Evolutionary conservation across 2,113 vertebrate genomes (phyloP), one percentile per base, ranked within the genome.

Genomic region (Toxotes jaculatrix): DNA sequence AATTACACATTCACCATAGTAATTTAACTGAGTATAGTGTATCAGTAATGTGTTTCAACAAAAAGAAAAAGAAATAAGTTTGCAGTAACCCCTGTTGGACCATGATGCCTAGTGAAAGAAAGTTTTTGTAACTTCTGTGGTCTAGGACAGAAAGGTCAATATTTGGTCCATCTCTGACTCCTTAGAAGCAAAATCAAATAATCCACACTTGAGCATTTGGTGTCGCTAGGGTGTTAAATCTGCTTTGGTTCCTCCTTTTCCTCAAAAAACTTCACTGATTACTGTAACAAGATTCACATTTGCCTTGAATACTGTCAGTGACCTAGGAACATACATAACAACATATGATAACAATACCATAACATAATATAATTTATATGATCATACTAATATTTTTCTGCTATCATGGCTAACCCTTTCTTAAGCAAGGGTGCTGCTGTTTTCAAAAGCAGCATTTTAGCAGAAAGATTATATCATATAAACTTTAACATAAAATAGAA

Each of bases 1-100:
- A 82, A 84, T 90, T 88, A 90, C 86, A 84, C 79, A 90, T 80
- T 78, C 60, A 82, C 70, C 78, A 80, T 12, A 43, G 31, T 19
- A 49, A 53, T 83, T 21, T n/a, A 34, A 70, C 14, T 27, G 17
- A 32, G 3, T 4, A 11, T 60, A 8, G 10, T n/a, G 8, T 70
- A 32, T 68, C 74, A 86, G 47, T 40, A 77, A 56, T 51, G n/a
- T 23, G 31, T 64, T 70, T 27, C 3, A 83, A 43, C 7, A n/a
- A 17, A 17, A 67, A 65, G 27, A 13, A 16, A 32, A 8, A 73
- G 0, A 34, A 17, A n/a, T 4, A n/a, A 4, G n/a, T 62, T 65
- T 34, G 27, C 2, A 71, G 53, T 31, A 61, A 60, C 1, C 40
- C 21, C 5, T 40, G 19, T n/a, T 4, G 42, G 1, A 31, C 4